Evolutionary conservation across 2,113 vertebrate genomes (phyloP), one percentile per base, ranked within the genome.

Genomic region (Chionodraco myersi): DNA sequence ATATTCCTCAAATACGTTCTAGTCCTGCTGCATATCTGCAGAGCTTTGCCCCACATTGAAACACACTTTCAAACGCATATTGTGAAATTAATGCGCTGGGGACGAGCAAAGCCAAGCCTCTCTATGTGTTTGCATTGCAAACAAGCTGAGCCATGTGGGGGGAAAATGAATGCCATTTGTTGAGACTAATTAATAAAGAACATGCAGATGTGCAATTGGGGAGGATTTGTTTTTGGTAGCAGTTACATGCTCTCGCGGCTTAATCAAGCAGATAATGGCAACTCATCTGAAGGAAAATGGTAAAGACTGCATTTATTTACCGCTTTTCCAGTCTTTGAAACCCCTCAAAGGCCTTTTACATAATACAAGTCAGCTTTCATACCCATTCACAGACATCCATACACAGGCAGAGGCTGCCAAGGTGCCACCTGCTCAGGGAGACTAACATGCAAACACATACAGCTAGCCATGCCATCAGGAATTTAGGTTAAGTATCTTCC

Each of bases 111-210:
- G 74, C 70, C 72, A 72, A 77, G 77, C 79, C 79, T 88, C 67
- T 72, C 77, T 3, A 6, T 83, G 86, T 90, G 91, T 92, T 92
- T 94, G 89, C 90, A 90, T 89, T 92, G 87, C 88, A 94, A 93
- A 93, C 86, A 89, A 89, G 87, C 80, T 61, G 86, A 81, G 86
- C 87, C 79, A 85, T 87, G 86, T 87, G 89, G 77, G 80, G 75
- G 72, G 36, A 5, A 85, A 88, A 90, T 85, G 62, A 90, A 89
- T 91, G 88, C 80, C 92, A 91, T 93, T 93, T 94, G 91, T 91
- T 91, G 89, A 81, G 86, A 92, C 90, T 93, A 94, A 94, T 94
- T 91, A 94, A 94, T 93, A 88, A 89, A 85, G 89, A 91, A 85
- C 81, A 91, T 93, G 89, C 92, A 93, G 89, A 93, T 94, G 92